These are phyloP conservation scores for Ophiothrix spiculata DNA, from an alignment of 35 echinoderm and acorn worm species.

Conservation along the genomic window DNA sequence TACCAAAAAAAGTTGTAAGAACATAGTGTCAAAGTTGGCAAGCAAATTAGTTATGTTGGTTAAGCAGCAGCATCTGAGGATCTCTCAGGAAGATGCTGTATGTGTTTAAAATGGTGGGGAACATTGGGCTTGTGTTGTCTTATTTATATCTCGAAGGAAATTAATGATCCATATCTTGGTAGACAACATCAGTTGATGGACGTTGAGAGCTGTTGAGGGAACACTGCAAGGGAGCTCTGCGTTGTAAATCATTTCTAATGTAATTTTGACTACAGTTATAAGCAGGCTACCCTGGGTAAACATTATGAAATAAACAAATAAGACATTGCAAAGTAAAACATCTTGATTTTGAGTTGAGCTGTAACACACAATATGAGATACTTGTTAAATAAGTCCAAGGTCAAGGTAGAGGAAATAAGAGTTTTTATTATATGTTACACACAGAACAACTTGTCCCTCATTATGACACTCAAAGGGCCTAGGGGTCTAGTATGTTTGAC, in stretches of 20 bases:
- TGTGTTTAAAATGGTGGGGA: no score
- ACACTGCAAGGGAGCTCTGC: conserved; percentile 29
- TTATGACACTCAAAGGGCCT: no score
- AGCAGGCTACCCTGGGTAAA: not conserved
- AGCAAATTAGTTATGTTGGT: conserved; percentile 61
- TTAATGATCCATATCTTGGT: conserved; percentile 50
- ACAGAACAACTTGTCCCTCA: no score
- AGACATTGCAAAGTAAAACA: not conserved
- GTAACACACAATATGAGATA: not conserved
- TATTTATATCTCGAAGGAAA: conserved; percentile 50
- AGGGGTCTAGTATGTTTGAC: no score
- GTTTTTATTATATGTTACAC: no score
- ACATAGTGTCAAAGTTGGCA: conserved; percentile 54
- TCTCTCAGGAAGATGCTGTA: conserved; percentile 46
- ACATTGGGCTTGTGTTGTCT: conserved; percentile 44
- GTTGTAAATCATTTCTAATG: conserved; percentile 24
- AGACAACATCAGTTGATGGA: conserved; percentile 14
- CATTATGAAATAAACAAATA: not conserved
- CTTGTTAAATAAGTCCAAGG: not conserved
- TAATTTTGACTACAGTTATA: not conserved
- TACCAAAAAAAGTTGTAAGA: conserved; percentile 41
- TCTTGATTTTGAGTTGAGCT: not conserved
- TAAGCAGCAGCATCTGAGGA: conserved; percentile 31
- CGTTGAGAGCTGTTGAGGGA: no score
- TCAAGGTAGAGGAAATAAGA: no score